Evolutionary conservation across 1,140 invertebrate genomes (phyloP), one percentile per base, ranked within the genome.

Genomic region (Vollenhovia emeryi): DNA sequence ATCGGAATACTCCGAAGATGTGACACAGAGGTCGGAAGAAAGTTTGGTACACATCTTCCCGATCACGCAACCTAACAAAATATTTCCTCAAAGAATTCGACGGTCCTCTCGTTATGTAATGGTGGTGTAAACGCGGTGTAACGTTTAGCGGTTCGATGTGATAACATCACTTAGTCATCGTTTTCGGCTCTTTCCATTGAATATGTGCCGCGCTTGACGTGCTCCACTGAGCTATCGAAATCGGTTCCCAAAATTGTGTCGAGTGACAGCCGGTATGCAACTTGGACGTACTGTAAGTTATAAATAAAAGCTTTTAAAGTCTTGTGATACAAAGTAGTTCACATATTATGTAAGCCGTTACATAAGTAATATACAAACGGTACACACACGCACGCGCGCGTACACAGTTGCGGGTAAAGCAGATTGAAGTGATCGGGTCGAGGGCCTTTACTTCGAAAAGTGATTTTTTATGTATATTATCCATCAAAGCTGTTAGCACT

Each of bases 11-110:
- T 66, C 64, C 36, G 45, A 52, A 68, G 43, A 66, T 55, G 21
- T 62, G 74, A 57, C 50, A 13, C 13, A 45, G 52, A 36, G 8
- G 2, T 50, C 30, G 84, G 75, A 90, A 52, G 85, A 89, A 89
- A 89, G 87, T 87, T 90, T n/a, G 59, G 64, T 52, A 86, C 59
- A 66, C 74, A 75, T 64, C 48, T 52, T 33, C 21, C n/a, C 33
- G 73, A 52, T 84, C 84, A 76, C 73, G 85, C 66, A 87, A 87
- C 50, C 73, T 83, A 87, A 90, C 59, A 50, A 87, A 89, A 87
- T 85, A 66, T 60, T 85, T 87, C 60, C 57, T 83, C 62, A 87
- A 85, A 73, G n/a, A 66, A 86, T 73, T 73, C 24, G 15, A 15
- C 36, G 57, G 33, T 40, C 15, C 33, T 5, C 33, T 5, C 11